Conservation (phyloP, 2,888 invertebrate species). For the Disparrhopalites patrizii region DNA sequence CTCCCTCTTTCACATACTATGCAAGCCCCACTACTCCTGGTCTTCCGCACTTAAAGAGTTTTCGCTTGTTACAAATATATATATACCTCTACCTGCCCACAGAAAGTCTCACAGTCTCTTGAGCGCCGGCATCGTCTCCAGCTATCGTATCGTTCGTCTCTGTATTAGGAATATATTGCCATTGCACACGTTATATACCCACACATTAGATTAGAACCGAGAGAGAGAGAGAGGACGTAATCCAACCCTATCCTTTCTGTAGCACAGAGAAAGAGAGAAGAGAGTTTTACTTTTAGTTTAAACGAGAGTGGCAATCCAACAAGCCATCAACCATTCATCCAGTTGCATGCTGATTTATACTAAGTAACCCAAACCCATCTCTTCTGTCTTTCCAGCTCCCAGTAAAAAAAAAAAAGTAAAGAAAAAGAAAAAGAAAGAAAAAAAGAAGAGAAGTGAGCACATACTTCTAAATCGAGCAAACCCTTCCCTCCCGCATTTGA, state of each 20-base stretch:
- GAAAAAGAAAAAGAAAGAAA: not conserved
- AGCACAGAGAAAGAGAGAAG: too few relatives aligned
- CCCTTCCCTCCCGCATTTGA: conserved; percentile 5
- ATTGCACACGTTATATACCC: conserved; percentile 1
- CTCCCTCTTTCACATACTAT: not conserved
- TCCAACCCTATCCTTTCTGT: too few relatives aligned
- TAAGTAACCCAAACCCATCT: not conserved
- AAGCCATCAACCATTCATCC: not conserved
- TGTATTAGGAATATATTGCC: too few relatives aligned
- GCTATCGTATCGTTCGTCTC: conserved; percentile 2
- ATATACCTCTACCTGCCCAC: conserved; percentile 14
- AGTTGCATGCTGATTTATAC: conserved; percentile 15
- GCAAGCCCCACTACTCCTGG: conserved; percentile 22
- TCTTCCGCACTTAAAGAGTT: conserved; percentile 23
- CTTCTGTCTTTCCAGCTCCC: too few relatives aligned
- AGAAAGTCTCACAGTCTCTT: conserved; percentile 19
- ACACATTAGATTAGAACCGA: too few relatives aligned
- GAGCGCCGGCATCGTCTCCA: conserved; percentile 13
- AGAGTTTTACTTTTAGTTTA: too few relatives aligned
- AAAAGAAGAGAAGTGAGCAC: not conserved
- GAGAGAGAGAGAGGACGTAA: not conserved
- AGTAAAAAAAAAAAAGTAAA: too few relatives aligned
- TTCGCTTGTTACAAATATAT: conserved; percentile 23
- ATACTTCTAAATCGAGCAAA: not conserved
- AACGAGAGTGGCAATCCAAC: too few relatives aligned